Evolutionary conservation across 2,113 vertebrate species (phyloP).

Genomic region (Chionis minor): DNA sequence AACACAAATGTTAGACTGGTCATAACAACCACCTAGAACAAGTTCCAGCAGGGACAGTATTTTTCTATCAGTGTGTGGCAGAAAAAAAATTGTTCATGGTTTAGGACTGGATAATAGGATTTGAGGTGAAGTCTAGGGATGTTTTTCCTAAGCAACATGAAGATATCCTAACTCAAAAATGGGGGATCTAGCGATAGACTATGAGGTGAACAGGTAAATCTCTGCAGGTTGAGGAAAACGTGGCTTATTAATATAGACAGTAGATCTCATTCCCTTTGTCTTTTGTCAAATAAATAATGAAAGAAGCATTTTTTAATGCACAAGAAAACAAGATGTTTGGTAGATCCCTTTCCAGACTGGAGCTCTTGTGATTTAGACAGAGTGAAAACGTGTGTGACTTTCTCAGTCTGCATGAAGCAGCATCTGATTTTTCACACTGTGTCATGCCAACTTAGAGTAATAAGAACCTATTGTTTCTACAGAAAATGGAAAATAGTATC

Average conservation of each 20-base stretch:
- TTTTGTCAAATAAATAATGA: constrained; percentile 2
- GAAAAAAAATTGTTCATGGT: background rate
- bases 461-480: constrained; percentile 5
- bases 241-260: background rate
- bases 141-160: background rate
- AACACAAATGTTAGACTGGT: background rate
- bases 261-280: background rate
- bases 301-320: background rate
- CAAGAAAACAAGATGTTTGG: background rate
- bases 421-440: constrained; percentile 29
- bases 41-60: background rate
- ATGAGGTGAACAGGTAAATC: background rate
- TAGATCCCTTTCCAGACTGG: background rate
- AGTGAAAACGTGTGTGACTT: constrained; percentile 11
- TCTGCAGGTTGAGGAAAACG: background rate
- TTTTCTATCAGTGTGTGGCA: background rate
- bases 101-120: background rate
- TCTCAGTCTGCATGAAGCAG: constrained; percentile 6
- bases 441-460: background rate
- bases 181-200: background rate
- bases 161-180: background rate
- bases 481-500: background rate
- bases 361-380: background rate
- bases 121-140: background rate
- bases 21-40: background rate